Evolutionary conservation across 2,113 vertebrate genomes (phyloP).

Genomic region (Festucalex cinctus): DNA sequence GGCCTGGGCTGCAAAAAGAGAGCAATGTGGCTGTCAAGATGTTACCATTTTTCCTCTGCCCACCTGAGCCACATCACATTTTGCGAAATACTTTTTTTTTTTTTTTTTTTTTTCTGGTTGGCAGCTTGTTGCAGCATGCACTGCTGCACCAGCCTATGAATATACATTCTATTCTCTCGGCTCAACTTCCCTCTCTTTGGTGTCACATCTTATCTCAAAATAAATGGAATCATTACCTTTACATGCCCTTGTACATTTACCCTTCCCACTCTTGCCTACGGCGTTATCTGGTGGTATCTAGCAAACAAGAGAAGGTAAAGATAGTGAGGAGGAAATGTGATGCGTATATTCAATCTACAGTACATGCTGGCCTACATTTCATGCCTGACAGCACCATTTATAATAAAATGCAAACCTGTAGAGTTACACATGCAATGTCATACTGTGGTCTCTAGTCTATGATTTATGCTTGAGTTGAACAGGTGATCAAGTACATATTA

Average conservation of each 20-base stretch:
- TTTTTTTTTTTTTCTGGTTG: neutral
- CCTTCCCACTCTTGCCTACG: conserved; percentile 26
- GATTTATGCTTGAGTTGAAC: conserved; percentile 3
- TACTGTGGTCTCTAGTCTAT: conserved; percentile 1
- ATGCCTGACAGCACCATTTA: conserved; percentile 11
- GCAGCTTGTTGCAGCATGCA: conserved; percentile 11
- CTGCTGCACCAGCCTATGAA: conserved; percentile 13
- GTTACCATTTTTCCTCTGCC: neutral
- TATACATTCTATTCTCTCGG: neutral
- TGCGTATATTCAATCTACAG: conserved; percentile 5
- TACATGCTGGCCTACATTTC: conserved; percentile 28
- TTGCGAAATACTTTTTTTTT: neutral
- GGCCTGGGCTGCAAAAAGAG: neutral
- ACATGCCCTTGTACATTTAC: neutral
- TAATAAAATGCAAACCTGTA: conserved; percentile 33
- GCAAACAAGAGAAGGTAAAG: neutral
- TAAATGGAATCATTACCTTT: conserved; percentile 4
- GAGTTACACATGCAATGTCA: conserved; percentile 12
- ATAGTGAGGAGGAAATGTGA: neutral
- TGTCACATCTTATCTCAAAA: neutral
- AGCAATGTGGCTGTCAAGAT: neutral
- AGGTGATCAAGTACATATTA: conserved; percentile 1
- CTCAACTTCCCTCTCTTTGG: neutral
- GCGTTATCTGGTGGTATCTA: neutral
- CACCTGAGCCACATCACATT: conserved; percentile 4